Evolutionary conservation across 2,113 vertebrate genomes (phyloP), one percentile per base, ranked within the genome.

Genomic region (Sisor rabdophorus): DNA sequence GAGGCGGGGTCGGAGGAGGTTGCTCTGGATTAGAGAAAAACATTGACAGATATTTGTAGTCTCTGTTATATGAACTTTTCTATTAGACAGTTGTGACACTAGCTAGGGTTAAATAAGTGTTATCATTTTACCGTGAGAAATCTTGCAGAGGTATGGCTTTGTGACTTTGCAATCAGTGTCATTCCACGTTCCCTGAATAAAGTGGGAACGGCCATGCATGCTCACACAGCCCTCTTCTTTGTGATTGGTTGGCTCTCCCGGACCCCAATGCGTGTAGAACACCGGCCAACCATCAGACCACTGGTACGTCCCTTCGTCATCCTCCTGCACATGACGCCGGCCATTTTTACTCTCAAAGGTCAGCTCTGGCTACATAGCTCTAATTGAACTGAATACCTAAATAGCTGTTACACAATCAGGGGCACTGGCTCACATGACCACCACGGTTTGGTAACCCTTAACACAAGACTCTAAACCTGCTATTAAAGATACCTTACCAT

Each of bases 221-320:
- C 87, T 89, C 36, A 93, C 91, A 4, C 92, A 92, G 55, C 92
- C 91, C 75, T 92, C 90, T 0, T 78, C 87, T 47, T 86, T 50
- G 28, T 82, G 64, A 81, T 85, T 89, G 65, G 67, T 88, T 53
- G 92, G 92, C 65, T 93, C 91, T 52, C 90, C 91, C 0, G 90
- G 91, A 20, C 92, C 91, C 91, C 92, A 92, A 44, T 92, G 87
- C 10, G 92, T 90, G 73, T 88, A 92, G 19, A 92, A 91, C 3
- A 93, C 88, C 0, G 92, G 90, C 92, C 92, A 93, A 26, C 84
- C 86, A 0, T 93, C 90, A 0, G 85, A 78, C 91, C 92, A 93
- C 8, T 0, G 22, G 81, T 91, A 93, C 2, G 84, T 81, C 4
- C 69, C 60, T 0, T 69, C 36, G 0, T 88, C 81, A 0, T 88